Conservation (phyloP, 2,888 invertebrate species). For the Tricholauxania praeusta region DNA sequence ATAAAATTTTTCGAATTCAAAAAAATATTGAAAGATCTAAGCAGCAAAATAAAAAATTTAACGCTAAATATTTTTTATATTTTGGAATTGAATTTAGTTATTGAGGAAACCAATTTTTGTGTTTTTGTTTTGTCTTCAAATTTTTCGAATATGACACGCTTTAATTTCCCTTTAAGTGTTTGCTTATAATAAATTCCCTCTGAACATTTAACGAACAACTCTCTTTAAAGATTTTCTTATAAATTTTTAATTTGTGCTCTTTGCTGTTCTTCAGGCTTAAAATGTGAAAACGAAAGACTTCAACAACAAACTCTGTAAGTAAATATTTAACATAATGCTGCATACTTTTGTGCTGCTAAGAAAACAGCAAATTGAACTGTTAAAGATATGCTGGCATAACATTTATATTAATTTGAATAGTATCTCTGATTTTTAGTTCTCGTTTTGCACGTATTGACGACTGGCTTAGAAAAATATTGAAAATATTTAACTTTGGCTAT, state of each 20-base stretch:
- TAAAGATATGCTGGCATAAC: neutral
- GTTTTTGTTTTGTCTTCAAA: constrained; percentile 38
- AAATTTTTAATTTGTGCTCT: neutral
- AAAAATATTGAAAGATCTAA: no score
- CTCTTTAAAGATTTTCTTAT: neutral
- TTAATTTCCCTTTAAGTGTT: constrained; percentile 18
- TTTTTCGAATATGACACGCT: neutral
- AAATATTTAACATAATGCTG: neutral
- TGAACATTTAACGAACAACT: neutral
- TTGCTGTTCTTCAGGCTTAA: neutral
- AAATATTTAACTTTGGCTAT: no score
- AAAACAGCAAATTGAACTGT: no score
- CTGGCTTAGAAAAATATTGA: no score
- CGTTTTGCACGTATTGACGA: no score
- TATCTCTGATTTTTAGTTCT: no score
- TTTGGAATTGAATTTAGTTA: no score
- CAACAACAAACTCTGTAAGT: constrained; percentile 20
- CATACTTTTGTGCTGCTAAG: constrained; percentile 6
- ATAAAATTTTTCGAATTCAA: no score
- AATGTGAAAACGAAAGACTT: constrained; percentile 37
- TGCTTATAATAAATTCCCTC: constrained; percentile 10
- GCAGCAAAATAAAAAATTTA: no score
- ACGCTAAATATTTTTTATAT: no score
- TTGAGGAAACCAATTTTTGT: no score
- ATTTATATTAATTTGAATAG: no score